phyloP scores from a whole-genome alignment of 2,113 vertebrate genomes.

The Platichthys flesus region DNA sequence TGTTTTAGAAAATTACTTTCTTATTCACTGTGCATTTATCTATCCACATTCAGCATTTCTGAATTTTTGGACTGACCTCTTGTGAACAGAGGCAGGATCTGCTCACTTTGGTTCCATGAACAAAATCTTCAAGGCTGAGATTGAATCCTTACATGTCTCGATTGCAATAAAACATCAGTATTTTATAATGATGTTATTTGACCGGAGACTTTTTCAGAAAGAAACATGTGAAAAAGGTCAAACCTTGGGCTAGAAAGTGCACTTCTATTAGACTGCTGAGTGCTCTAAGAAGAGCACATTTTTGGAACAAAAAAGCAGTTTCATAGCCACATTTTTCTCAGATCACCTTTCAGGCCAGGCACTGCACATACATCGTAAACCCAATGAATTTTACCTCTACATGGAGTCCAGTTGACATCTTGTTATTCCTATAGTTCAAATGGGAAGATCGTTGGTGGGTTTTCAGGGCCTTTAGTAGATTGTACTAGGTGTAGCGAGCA shows the following conservation, averaged over 20 bases:
- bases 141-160: background rate
- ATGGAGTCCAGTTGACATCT: background rate
- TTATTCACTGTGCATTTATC: background rate
- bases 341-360: background rate
- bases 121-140: background rate
- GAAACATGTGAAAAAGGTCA: slow-evolving; percentile 16
- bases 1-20: background rate
- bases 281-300: background rate
- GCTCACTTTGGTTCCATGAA: background rate
- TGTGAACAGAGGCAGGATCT: background rate
- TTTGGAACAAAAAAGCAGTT: background rate
- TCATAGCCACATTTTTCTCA: background rate
- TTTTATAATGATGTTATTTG: background rate
- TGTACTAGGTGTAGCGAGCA: no score
- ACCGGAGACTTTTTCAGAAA: background rate
- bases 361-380: background rate
- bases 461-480: no score
- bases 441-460: background rate
- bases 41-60: background rate
- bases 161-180: slow-evolving; percentile 10
- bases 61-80: background rate
- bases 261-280: background rate
- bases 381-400: background rate
- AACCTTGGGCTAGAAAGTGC: background rate
- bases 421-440: background rate